Conservation (phyloP, 2,113 vertebrate species). For the Clarias batrachus region DNA sequence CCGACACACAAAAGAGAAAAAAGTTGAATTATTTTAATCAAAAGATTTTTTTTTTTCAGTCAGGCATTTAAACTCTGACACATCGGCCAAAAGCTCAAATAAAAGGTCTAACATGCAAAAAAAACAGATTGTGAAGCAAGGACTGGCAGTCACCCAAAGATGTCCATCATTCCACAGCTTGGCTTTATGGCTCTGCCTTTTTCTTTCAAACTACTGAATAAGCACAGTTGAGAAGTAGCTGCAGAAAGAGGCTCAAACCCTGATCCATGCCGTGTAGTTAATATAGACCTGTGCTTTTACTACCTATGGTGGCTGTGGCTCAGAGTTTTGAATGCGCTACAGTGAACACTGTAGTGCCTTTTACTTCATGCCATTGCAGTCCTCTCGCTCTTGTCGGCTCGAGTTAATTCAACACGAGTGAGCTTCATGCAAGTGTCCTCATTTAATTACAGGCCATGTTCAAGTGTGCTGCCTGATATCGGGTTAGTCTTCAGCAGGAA, state of each 20-base stretch:
- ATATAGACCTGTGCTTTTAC: constrained; percentile 19
- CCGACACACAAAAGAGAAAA: no score
- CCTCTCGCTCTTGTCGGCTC: constrained; percentile 1
- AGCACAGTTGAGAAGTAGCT: not conserved
- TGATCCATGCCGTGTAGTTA: constrained; percentile 21
- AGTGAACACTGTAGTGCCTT: constrained; percentile 8
- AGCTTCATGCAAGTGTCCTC: constrained; percentile 15
- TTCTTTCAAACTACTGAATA: constrained; percentile 8
- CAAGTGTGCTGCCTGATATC: constrained; percentile 22
- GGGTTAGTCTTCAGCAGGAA: constrained; percentile 5
- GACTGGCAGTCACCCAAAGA: not conserved
- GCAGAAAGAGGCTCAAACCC: not conserved
- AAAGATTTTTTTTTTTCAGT: no score
- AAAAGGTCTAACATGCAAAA: not conserved
- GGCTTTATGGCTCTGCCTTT: not conserved
- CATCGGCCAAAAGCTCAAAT: not conserved
- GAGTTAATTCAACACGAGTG: constrained; percentile 14
- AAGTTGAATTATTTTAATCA: no score
- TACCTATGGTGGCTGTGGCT: not conserved
- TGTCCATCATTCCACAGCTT: not conserved
- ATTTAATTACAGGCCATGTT: constrained; percentile 44
- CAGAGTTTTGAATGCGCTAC: not conserved
- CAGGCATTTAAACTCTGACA: not conserved
- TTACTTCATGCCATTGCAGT: not conserved
- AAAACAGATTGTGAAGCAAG: not conserved